phyloP scores from a whole-genome alignment of 2,113 vertebrate genomes.

The Canis aureus region DNA sequence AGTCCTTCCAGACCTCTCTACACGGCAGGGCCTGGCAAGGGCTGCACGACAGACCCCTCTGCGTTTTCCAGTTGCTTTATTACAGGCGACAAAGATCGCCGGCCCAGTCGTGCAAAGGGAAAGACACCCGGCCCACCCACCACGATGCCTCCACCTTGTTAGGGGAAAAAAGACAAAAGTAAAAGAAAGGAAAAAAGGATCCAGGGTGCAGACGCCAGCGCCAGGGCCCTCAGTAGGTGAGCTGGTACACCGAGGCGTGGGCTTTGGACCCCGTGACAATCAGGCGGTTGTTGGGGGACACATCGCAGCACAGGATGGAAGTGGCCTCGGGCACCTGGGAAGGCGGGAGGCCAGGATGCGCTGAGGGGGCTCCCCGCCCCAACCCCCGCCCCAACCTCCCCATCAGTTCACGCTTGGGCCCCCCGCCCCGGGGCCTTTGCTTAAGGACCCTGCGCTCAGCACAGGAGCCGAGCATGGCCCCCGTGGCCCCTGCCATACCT shows the following conservation, averaged over 20 bases:
- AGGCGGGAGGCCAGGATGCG: not conserved
- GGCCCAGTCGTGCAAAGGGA: fast-evolving
- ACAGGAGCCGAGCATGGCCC: fast-evolving
- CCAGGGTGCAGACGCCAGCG: fast-evolving
- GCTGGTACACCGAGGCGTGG: slow-evolving; percentile 94
- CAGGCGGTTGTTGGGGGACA: slow-evolving; percentile 92
- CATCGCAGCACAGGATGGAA: slow-evolving; percentile 92
- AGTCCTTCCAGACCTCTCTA: not conserved
- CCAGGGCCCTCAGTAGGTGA: slow-evolving; percentile 89
- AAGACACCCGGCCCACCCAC: fast-evolving
- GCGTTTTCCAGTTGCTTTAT: slow-evolving; percentile 61
- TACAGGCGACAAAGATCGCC: not conserved
- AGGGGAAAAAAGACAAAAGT: too few relatives aligned
- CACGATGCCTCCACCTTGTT: too few relatives aligned
- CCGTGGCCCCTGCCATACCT: slow-evolving; percentile 83
- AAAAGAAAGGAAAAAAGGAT: too few relatives aligned
- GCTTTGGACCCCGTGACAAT: slow-evolving; percentile 92
- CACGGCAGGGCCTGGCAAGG: fast-evolving
- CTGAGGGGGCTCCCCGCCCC: not conserved
- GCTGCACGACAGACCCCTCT: not conserved
- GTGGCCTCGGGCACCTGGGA: slow-evolving; percentile 92
- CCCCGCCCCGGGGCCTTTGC: not conserved
- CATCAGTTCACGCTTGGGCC: too few relatives aligned
- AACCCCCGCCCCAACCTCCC: not conserved
- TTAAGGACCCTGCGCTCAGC: not conserved